Percentiles rank a stretch among this genome's conserved stretches.
Conservation (phyloP, 2,797 vertebrate genomes). For the Notoglanidium macrostoma region DNA sequence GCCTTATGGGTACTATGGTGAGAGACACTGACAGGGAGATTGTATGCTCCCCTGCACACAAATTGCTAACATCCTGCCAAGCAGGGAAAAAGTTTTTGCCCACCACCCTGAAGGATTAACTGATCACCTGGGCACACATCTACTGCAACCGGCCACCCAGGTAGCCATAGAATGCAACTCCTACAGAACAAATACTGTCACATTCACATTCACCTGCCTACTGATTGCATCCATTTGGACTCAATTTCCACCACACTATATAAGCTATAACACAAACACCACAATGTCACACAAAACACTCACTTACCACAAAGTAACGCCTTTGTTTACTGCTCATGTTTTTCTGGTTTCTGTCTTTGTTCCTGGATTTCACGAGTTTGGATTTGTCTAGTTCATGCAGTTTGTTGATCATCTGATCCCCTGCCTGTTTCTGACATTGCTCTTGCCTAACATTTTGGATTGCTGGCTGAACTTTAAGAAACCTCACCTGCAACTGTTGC, state of each 20-base stretch:
- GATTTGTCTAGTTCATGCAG: neutral
- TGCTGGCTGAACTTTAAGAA: neutral
- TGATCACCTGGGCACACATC: neutral
- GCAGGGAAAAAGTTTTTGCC: neutral
- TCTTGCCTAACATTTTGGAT: neutral
- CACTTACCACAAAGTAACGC: neutral
- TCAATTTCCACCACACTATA: neutral
- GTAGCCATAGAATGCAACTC: neutral
- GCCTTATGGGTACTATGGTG: neutral
- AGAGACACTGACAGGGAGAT: neutral
- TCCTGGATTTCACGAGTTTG: neutral
- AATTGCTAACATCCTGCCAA: neutral
- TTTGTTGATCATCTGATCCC: neutral
- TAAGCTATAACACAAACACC: neutral
- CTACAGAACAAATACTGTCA: neutral
- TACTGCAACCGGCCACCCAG: neutral
- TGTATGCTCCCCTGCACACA: neutral
- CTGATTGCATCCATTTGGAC: neutral
- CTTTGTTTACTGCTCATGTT: neutral
- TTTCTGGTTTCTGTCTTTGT: neutral
- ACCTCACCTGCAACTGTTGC: neutral
- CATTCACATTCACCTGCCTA: neutral
- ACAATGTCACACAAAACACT: neutral
- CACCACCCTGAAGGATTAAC: neutral
- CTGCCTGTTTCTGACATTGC: neutral